Evolutionary conservation across 2,888 invertebrate species (phyloP).

Genomic region (Chloromyia formosa): DNA sequence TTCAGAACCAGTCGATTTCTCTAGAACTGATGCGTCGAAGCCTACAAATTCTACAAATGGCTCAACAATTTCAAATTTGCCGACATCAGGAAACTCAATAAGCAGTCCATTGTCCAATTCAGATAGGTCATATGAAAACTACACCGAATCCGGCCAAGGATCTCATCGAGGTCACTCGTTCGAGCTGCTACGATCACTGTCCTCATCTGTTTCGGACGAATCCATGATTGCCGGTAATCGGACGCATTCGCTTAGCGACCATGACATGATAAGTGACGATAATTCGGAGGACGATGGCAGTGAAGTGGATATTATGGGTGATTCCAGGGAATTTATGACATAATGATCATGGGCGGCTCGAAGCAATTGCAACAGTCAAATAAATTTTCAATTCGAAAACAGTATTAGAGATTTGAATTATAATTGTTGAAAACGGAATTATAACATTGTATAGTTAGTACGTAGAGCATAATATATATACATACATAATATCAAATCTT

Average conservation of each 20-base stretch:
- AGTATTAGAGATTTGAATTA: neutral
- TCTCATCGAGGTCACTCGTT: conserved; percentile 43
- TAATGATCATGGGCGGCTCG: conserved; percentile 53
- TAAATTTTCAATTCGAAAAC: no score
- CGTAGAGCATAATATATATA: no score
- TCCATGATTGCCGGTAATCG: conserved; percentile 49
- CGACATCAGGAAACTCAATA: conserved; percentile 49
- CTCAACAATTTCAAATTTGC: conserved; percentile 43
- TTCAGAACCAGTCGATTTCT: conserved; percentile 64
- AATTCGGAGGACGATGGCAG: conserved; percentile 62
- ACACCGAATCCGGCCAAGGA: conserved; percentile 1
- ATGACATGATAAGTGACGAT: conserved; percentile 62
- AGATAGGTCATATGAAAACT: conserved; percentile 50
- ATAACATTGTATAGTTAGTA: no score
- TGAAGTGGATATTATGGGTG: conserved; percentile 64
- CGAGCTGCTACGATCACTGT: conserved; percentile 50
- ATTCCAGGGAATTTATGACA: conserved; percentile 61
- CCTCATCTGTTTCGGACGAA: conserved; percentile 52
- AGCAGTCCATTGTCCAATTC: conserved; percentile 51
- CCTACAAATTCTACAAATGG: conserved; percentile 42
- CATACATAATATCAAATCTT: no score
- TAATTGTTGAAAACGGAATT: no score
- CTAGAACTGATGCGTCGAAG: conserved; percentile 58
- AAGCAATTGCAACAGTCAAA: no score
- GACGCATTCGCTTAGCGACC: conserved; percentile 36